These are phyloP conservation scores for Patella caerulea DNA, from an alignment of 2,888 invertebrate species.

Conservation along the genomic window DNA sequence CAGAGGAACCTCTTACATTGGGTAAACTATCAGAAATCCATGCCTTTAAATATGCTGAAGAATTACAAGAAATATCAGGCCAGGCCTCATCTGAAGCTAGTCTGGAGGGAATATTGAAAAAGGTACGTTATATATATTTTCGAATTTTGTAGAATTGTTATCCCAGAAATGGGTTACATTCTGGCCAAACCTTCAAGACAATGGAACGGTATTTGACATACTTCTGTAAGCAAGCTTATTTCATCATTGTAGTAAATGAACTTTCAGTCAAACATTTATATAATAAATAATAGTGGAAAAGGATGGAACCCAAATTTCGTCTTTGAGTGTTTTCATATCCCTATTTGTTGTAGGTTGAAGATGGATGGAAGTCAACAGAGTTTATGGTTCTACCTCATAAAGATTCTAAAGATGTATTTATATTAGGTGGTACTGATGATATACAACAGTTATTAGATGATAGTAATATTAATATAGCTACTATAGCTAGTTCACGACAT, in stretches of 20 bases:
- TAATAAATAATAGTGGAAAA: too few species aligned
- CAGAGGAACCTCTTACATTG: conserved; percentile 80
- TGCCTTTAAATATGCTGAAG: conserved; percentile 82
- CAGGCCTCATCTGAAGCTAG: conserved; percentile 91
- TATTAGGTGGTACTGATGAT: conserved; percentile 88
- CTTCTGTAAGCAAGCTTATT: too few species aligned
- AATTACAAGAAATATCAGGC: conserved; percentile 87
- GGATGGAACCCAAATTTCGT: too few species aligned
- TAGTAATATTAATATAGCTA: conserved; percentile 87
- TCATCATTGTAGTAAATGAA: too few species aligned
- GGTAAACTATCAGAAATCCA: conserved; percentile 80
- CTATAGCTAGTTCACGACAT: conserved; percentile 88
- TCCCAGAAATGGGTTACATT: too few species aligned
- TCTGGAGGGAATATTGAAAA: conserved; percentile 84
- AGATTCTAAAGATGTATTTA: conserved; percentile 86
- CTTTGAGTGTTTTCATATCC: too few species aligned
- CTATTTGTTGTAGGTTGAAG: conserved; percentile 78
- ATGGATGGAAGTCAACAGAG: conserved; percentile 85
- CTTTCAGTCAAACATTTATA: too few species aligned
- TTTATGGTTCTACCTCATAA: conserved; percentile 84
- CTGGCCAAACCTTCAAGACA: too few species aligned
- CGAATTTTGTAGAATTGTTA: too few species aligned
- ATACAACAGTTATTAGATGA: conserved; percentile 87
- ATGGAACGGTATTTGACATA: too few species aligned
- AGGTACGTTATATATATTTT: conserved; percentile 72